Evolutionary conservation across 2,113 vertebrate genomes (phyloP), one percentile per base, ranked within the genome.

Genomic region (Himantopus leucocephalus): DNA sequence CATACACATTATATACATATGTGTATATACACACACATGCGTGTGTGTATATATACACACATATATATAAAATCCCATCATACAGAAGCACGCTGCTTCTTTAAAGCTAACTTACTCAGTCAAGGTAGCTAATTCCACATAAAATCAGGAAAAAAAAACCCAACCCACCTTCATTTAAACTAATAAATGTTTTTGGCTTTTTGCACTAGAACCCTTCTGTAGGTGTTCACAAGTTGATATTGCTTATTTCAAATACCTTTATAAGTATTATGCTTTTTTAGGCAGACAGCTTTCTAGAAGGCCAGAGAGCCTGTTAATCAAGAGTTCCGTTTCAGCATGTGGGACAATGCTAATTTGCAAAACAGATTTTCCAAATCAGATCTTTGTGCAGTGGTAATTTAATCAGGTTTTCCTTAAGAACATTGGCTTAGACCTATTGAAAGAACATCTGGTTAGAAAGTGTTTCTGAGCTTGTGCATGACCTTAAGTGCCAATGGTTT

Each of bases 11-110:
- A 30, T 29, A 12, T 26, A 17, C 7, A 3, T 9, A 4, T 48
- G 3, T n/a, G 8, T 17, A 22, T 7, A 23, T 1, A 2, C 9
- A 30, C 8, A 15, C 4, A 23, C 2, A 20, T 20, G 35, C 9
- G 12, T 11, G n/a, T 48, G 3, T n/a, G 8, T 17, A 19, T 7
- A 24, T 24, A 27, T 1, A 2, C 8, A 30, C 8, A 15, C 3
- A 23, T 24, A 23, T 1, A 2, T 13, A 48, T 20, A 50, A 17
- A 63, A 20, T 5, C 2, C 34, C 29, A 47, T 16, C 12, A 32
- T 20, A 60, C 10, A 5, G 2, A 67, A 62, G 12, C 24, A 13
- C 11, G 12, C 7, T 79, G 5, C 23, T 70, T 16, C 37, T 64
- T 70, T 74, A 67, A 89, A 73, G 30, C 18, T 72, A 56, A 26